These are phyloP conservation scores for Morone saxatilis DNA, from an alignment of 2,113 vertebrate genomes.

Conservation along the genomic window DNA sequence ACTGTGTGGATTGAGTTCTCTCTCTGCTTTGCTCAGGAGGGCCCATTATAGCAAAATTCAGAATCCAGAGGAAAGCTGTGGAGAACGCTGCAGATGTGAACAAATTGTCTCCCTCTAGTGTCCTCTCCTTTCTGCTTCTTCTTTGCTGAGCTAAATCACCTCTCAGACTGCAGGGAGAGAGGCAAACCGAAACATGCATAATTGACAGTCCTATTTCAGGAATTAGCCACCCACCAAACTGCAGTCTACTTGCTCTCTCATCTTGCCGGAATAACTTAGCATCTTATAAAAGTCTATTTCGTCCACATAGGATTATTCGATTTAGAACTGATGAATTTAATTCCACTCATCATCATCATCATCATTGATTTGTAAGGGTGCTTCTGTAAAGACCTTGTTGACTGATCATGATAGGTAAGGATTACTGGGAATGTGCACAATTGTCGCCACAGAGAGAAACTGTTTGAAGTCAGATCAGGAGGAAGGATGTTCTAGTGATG, in stretches of 20 bases:
- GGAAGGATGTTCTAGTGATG: slow-evolving; percentile 72
- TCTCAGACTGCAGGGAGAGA: slow-evolving; percentile 62
- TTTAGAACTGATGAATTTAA: slow-evolving; percentile 43
- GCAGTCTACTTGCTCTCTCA: slow-evolving; percentile 70
- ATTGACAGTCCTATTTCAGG: slow-evolving; percentile 82
- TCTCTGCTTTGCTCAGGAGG: slow-evolving; percentile 55
- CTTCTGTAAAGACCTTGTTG: slow-evolving; percentile 48
- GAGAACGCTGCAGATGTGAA: slow-evolving; percentile 71
- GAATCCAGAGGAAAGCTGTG: slow-evolving; percentile 41
- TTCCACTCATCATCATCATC: background rate
- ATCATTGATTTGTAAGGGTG: slow-evolving; percentile 45
- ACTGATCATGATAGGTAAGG: slow-evolving; percentile 59
- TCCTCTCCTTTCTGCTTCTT: slow-evolving; percentile 54
- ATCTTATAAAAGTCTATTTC: slow-evolving; percentile 31
- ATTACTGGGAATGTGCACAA: slow-evolving; percentile 45
- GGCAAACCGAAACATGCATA: slow-evolving; percentile 78
- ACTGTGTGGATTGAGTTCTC: slow-evolving; percentile 43
- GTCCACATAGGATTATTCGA: slow-evolving; percentile 22
- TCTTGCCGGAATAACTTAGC: slow-evolving; percentile 53
- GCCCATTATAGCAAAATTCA: slow-evolving; percentile 55
- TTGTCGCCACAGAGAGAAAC: slow-evolving; percentile 52
- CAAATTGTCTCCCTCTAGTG: slow-evolving; percentile 84
- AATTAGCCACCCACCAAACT: slow-evolving; percentile 77
- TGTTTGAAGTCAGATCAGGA: slow-evolving; percentile 76
- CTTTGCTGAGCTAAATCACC: slow-evolving; percentile 47